A percentile compares a stretch with the other conserved stretches of the same genome.
Evolutionary conservation across 2,113 vertebrate species (phyloP).

Genomic region (Solenodon paradoxus): DNA sequence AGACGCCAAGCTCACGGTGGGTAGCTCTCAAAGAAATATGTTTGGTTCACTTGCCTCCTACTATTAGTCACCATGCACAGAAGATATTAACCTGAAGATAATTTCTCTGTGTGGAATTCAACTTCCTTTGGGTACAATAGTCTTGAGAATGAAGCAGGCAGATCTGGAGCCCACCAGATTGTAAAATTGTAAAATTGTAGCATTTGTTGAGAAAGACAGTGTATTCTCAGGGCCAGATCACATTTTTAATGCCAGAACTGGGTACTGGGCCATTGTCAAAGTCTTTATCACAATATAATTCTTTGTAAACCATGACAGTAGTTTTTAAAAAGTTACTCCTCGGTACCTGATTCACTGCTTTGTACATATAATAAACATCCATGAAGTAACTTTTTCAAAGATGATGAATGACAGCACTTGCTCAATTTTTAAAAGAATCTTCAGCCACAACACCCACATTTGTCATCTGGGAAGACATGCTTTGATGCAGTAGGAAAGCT

Average conservation of each 20-base stretch:
- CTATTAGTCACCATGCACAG: background rate
- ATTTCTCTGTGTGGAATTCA: background rate
- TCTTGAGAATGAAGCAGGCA: background rate
- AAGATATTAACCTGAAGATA: background rate
- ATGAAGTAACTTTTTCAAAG: background rate
- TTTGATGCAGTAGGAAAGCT: background rate
- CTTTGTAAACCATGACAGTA: background rate
- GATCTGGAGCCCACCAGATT: background rate
- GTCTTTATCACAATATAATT: background rate
- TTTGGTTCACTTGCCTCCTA: background rate
- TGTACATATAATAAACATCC: background rate
- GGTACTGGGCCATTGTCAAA: background rate
- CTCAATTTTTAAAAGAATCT: background rate
- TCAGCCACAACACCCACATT: background rate
- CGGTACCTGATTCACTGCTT: background rate
- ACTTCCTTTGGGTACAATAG: background rate
- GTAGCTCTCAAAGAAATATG: background rate
- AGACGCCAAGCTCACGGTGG: background rate
- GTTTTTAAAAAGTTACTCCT: background rate
- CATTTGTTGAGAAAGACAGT: background rate
- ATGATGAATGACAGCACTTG: background rate
- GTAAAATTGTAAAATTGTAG: background rate
- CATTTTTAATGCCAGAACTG: background rate
- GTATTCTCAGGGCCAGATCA: background rate
- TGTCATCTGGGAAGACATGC: background rate